Percentiles rank a stretch among this genome's conserved stretches.
Evolutionary conservation across 2,888 invertebrate genomes (phyloP).

Genomic region (Chrysodeixis includens): DNA sequence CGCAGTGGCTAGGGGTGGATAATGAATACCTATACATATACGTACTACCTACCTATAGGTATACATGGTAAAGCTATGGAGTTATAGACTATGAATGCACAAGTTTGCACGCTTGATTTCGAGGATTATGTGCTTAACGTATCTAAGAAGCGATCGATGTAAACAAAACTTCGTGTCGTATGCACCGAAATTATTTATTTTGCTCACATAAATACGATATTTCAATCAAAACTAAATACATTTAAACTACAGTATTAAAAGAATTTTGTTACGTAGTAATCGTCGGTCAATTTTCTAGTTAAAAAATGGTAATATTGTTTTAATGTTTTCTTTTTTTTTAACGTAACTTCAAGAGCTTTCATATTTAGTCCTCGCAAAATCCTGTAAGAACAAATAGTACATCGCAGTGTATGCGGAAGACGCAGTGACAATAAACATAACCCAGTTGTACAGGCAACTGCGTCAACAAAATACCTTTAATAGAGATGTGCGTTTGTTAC

Average conservation of each 20-base stretch:
- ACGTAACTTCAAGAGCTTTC: no score
- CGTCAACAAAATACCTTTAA: constrained; percentile 65
- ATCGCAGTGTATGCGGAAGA: constrained; percentile 47
- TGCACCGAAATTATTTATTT: no score
- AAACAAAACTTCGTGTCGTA: no score
- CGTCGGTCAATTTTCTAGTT: no score
- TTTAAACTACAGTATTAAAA: no score
- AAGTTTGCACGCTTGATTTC: background rate
- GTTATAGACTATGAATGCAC: background rate
- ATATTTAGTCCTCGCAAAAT: background rate
- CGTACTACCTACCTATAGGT: background rate
- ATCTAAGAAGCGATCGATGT: no score
- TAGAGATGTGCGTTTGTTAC: constrained; percentile 60
- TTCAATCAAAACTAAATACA: no score
- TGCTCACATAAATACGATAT: no score
- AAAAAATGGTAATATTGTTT: no score
- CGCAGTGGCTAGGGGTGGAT: background rate
- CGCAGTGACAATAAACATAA: constrained; percentile 46
- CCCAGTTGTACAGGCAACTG: constrained; percentile 64
- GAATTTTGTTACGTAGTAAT: no score
- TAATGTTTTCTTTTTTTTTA: no score
- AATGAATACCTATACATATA: no score
- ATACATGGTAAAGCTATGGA: background rate
- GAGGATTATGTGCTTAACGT: background rate
- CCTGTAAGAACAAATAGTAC: background rate